Conservation (phyloP, 2,797 vertebrate species). For the Fundulus diaphanus region DNA sequence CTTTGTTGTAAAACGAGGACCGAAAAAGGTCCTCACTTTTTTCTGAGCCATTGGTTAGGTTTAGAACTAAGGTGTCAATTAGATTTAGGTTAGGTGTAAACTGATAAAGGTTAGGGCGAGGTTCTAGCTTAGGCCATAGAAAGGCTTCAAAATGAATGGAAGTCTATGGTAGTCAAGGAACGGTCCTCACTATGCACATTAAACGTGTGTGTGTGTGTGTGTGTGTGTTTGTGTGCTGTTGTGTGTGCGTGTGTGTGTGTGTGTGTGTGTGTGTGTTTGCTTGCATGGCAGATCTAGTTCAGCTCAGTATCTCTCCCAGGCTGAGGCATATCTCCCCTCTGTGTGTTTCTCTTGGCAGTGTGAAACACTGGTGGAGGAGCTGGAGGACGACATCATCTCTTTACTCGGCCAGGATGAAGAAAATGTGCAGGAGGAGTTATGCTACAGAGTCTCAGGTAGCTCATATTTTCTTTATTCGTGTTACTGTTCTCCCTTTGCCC, state of each 20-base stretch:
- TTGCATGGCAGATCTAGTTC: not conserved
- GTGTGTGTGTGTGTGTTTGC: not conserved
- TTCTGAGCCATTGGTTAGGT: too few relatives aligned
- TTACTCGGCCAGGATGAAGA: slow-evolving; percentile 82
- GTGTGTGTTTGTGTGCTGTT: slow-evolving; percentile 1
- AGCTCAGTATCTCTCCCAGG: not conserved
- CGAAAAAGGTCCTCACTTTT: too few relatives aligned
- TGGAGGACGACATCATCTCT: slow-evolving; percentile 89
- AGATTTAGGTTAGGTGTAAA: too few relatives aligned
- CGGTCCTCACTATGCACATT: too few relatives aligned
- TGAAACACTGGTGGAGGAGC: slow-evolving; percentile 87
- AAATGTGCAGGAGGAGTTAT: slow-evolving; percentile 84
- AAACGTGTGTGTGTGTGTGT: slow-evolving; percentile 31
- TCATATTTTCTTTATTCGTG: not conserved
- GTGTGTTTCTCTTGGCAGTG: slow-evolving; percentile 75
- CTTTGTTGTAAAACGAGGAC: too few relatives aligned
- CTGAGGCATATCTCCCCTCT: not conserved
- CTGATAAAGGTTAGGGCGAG: too few relatives aligned
- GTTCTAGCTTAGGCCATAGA: too few relatives aligned
- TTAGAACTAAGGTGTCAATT: too few relatives aligned
- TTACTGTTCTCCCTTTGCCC: slow-evolving; percentile 13
- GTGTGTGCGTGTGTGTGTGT: too few relatives aligned
- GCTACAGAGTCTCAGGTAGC: slow-evolving; percentile 90
- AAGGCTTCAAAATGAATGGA: too few relatives aligned
- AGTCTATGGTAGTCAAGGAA: too few relatives aligned